Evolutionary conservation across 2,888 invertebrate genomes (phyloP).

Genomic region (Nymphalis c-album): DNA sequence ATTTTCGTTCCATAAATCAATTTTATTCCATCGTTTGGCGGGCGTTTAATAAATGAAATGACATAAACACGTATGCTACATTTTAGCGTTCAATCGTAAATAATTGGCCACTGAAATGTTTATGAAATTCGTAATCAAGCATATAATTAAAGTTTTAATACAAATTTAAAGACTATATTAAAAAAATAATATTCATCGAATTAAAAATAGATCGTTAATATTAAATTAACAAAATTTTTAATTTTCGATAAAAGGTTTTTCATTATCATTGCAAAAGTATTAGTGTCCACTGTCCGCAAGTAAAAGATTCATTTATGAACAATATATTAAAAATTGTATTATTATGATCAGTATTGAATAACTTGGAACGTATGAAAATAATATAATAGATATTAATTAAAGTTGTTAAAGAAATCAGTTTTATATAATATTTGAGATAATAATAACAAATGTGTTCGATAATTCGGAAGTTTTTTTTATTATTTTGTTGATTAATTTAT

Average conservation of each 20-base stretch:
- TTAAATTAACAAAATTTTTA: not conserved
- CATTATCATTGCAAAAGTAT: not conserved
- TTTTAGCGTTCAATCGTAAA: constrained; percentile 3
- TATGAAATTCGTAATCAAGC: not conserved
- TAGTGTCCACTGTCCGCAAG: constrained; percentile 5
- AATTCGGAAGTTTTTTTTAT: not conserved
- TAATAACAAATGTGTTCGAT: not conserved
- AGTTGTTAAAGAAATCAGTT: not conserved
- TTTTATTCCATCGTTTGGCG: not conserved
- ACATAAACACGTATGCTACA: not conserved
- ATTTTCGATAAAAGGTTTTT: not conserved
- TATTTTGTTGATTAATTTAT: constrained; percentile 12
- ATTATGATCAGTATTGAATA: not conserved
- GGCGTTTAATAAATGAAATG: constrained; percentile 4
- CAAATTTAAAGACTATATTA: not conserved
- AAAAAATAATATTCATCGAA: not conserved
- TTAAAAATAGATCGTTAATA: not conserved
- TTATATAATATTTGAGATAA: not conserved
- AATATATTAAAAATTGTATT: not conserved
- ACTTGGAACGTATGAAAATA: not conserved
- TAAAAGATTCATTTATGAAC: not conserved
- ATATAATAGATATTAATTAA: not conserved
- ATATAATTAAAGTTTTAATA: not conserved
- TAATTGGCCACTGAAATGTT: constrained; percentile 6
- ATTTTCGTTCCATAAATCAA: not conserved